phyloP scores from a whole-genome alignment of 2,113 vertebrate species.

The Eulacestoma nigropectus region DNA sequence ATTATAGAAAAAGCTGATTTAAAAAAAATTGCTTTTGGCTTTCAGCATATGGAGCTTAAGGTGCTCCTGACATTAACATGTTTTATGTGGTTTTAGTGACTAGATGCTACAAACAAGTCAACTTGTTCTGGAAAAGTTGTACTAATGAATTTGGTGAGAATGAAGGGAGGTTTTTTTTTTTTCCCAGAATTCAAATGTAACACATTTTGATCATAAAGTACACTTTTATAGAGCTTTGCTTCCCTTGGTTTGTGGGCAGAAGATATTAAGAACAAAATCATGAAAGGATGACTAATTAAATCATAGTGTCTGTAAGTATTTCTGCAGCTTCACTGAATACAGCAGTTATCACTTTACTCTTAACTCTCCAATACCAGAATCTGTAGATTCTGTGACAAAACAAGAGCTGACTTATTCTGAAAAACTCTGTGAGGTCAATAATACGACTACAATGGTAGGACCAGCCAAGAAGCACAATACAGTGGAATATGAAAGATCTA shows the following conservation, averaged over 20 bases:
- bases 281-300: not conserved
- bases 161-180: not conserved
- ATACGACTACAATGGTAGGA: not conserved
- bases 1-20: conserved; percentile 47
- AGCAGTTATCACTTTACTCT: not conserved
- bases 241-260: not conserved
- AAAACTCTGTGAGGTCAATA: not conserved
- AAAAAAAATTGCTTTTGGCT: conserved; percentile 53
- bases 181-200: not conserved
- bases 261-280: not conserved
- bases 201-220: not conserved
- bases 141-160: not conserved
- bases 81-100: conserved; percentile 39
- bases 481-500: not conserved
- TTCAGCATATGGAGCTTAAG: conserved; percentile 52
- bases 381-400: not conserved
- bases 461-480: not conserved
- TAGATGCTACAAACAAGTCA: conserved; percentile 30
- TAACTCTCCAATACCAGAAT: not conserved
- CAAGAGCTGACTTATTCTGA: not conserved
- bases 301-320: not conserved
- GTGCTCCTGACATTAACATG: conserved; percentile 16
- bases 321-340: not conserved
- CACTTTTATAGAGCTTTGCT: not conserved
- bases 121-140: not conserved